Evolutionary conservation across 2,797 vertebrate species (phyloP).

Genomic region (Falco novaeseelandiae): DNA sequence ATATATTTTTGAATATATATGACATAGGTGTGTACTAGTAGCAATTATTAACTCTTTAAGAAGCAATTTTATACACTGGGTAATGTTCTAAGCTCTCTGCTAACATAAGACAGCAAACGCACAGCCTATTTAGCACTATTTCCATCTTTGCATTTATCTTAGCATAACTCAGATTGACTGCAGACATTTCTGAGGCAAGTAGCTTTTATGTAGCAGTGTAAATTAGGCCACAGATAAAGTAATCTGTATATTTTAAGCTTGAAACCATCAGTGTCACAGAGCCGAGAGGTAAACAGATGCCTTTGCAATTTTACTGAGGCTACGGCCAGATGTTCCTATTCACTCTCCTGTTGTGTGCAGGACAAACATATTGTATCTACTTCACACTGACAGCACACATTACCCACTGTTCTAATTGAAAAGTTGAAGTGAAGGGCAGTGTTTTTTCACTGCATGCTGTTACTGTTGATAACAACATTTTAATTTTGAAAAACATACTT

Average conservation of each 20-base stretch:
- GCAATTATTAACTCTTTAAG: constrained; percentile 18
- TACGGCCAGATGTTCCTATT: constrained; percentile 84
- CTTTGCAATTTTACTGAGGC: constrained; percentile 80
- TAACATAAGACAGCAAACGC: constrained; percentile 11
- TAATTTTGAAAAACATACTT: constrained; percentile 65
- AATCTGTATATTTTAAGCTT: constrained; percentile 84
- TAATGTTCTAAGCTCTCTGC: background rate
- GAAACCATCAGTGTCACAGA: constrained; percentile 88
- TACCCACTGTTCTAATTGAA: constrained; percentile 77
- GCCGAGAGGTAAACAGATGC: constrained; percentile 92
- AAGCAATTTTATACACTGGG: constrained; percentile 7
- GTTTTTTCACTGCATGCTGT: constrained; percentile 68
- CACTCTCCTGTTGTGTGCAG: constrained; percentile 74
- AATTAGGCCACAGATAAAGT: constrained; percentile 87
- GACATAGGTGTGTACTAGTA: background rate
- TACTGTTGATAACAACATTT: constrained; percentile 65
- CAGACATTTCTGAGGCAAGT: constrained; percentile 64
- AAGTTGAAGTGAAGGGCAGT: constrained; percentile 75
- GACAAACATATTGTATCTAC: constrained; percentile 83
- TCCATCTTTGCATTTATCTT: constrained; percentile 44
- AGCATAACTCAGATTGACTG: constrained; percentile 58
- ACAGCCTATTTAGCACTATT: background rate
- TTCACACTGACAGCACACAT: constrained; percentile 84
- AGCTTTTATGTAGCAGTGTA: constrained; percentile 76
- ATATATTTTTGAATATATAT: background rate